Evolutionary conservation across 2,888 invertebrate species (phyloP).

Genomic region (Eledona agricola): DNA sequence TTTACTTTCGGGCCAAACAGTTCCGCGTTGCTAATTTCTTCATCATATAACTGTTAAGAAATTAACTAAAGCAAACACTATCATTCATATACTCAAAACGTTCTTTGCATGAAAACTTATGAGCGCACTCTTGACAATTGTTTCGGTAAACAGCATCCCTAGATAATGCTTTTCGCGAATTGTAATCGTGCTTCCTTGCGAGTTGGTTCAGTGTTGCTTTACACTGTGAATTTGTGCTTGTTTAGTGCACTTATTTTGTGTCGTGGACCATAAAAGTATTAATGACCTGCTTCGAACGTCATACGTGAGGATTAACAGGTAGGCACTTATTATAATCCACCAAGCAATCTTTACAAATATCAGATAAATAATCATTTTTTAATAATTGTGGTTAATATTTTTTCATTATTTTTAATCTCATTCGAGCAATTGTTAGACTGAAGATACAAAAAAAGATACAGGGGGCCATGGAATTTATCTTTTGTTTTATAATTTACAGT

Average conservation of each 20-base stretch:
- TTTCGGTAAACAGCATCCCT: slow-evolving; percentile 13
- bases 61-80: slow-evolving; percentile 19
- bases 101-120: slow-evolving; percentile 21
- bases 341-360: slow-evolving; percentile 5
- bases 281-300: neutral
- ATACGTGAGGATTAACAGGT: slow-evolving; percentile 26
- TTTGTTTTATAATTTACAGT: no score
- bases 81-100: slow-evolving; percentile 18
- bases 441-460: no score
- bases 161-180: slow-evolving; percentile 12
- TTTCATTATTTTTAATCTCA: no score
- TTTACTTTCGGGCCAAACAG: slow-evolving; percentile 21
- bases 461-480: no score
- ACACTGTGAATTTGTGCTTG: neutral
- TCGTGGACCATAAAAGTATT: slow-evolving; percentile 7
- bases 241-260: neutral
- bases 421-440: no score
- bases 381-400: slow-evolving; percentile 3
- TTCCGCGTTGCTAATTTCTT: slow-evolving; percentile 24
- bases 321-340: slow-evolving; percentile 9
- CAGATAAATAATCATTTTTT: slow-evolving; percentile 8
- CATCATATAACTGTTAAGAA: slow-evolving; percentile 30
- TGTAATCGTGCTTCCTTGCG: neutral
- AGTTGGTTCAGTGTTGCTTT: slow-evolving; percentile 6
- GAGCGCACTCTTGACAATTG: slow-evolving; percentile 15